These are phyloP conservation scores for Girardia tigrina DNA, from an alignment of 2,888 invertebrate genomes.

Conservation along the genomic window DNA sequence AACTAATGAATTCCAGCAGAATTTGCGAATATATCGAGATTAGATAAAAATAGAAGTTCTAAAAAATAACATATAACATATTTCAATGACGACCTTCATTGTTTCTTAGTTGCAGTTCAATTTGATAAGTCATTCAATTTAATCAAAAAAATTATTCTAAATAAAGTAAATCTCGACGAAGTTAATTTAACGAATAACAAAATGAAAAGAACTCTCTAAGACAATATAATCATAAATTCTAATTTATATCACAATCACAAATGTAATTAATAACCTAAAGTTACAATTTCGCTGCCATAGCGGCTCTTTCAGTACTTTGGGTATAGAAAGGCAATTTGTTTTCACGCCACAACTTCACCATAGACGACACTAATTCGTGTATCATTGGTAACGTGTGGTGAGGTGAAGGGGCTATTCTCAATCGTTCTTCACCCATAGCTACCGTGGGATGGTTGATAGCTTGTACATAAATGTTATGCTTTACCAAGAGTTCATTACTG, in stretches of 20 bases:
- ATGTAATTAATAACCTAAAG: background rate
- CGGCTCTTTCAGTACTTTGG: background rate
- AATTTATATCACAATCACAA: background rate
- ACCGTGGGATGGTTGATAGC: conserved; percentile 97
- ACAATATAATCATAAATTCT: background rate
- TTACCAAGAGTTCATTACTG: conserved; percentile 68
- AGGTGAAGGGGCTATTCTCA: conserved; percentile 83
- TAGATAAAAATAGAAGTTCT: no score
- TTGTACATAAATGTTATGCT: conserved; percentile 81
- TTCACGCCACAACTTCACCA: background rate
- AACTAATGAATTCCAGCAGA: no score
- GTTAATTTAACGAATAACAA: no score
- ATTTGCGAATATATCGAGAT: no score
- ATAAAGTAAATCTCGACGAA: no score
- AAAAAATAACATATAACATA: no score
- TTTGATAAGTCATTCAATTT: no score
- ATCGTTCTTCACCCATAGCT: conserved; percentile 73
- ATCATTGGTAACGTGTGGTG: conserved; percentile 59
- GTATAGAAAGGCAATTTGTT: background rate
- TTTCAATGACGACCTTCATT: no score
- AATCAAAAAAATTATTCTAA: no score
- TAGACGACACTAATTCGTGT: background rate
- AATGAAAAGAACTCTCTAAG: no score
- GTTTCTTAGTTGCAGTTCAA: no score
- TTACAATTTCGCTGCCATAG: background rate